phyloP scores from a whole-genome alignment of 2,113 vertebrate species.

The Salvelinus fontinalis region DNA sequence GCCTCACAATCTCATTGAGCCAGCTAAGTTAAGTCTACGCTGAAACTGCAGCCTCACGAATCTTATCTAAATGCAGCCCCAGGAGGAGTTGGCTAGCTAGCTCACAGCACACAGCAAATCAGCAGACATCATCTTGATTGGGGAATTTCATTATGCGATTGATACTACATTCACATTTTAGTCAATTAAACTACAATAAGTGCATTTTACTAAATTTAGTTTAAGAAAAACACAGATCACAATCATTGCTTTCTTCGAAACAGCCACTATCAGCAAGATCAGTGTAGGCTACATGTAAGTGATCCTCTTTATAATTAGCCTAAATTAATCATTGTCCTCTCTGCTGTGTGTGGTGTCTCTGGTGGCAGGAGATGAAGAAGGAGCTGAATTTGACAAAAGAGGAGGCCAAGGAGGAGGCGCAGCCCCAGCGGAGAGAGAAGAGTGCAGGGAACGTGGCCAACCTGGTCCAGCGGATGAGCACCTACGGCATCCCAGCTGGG shows the following conservation, averaged over 20 bases:
- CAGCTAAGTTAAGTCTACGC: neutral
- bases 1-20: neutral
- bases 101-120: too few relatives aligned
- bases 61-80: too few relatives aligned
- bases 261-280: too few relatives aligned
- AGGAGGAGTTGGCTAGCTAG: too few relatives aligned
- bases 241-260: too few relatives aligned
- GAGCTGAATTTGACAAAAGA: slow-evolving; percentile 51
- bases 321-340: neutral
- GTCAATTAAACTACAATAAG: too few relatives aligned
- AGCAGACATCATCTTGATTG: too few relatives aligned
- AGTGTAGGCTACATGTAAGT: too few relatives aligned
- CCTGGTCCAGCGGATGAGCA: slow-evolving; percentile 94
- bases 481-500: slow-evolving; percentile 86
- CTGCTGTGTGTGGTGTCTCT: slow-evolving; percentile 25
- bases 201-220: too few relatives aligned
- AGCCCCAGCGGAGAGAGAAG: slow-evolving; percentile 78
- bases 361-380: slow-evolving; percentile 85
- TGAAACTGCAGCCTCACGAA: neutral
- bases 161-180: too few relatives aligned
- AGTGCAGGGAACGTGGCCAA: slow-evolving; percentile 86
- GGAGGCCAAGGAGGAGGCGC: slow-evolving; percentile 80
- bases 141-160: too few relatives aligned
- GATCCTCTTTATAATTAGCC: neutral
- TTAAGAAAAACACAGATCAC: too few relatives aligned